Conservation (phyloP, 2,113 vertebrate species). For the Chaetops frenatus region DNA sequence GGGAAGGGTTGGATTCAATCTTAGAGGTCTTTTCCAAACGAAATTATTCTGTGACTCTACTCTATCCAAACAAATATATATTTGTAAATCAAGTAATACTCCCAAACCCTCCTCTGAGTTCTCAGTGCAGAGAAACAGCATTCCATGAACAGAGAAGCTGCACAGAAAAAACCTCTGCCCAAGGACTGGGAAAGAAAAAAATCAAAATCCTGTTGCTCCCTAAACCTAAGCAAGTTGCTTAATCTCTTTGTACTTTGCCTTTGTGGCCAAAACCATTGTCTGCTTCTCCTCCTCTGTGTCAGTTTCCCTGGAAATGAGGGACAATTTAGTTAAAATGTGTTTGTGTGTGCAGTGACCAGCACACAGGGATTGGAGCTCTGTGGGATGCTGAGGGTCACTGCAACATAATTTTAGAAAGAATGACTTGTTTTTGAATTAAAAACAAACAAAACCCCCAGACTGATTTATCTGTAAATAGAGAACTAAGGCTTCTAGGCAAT, state of each 20-base stretch:
- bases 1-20: neutral
- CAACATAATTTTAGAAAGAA: neutral
- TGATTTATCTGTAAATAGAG: neutral
- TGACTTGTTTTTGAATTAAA: neutral
- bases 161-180: neutral
- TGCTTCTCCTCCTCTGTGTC: neutral
- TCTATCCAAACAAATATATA: neutral
- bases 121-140: neutral
- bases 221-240: neutral
- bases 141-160: neutral
- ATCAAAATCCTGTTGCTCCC: neutral
- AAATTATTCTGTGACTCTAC: neutral
- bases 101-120: neutral
- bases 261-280: neutral
- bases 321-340: neutral
- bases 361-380: neutral
- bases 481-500: neutral
- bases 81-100: neutral
- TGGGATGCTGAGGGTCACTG: neutral
- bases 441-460: fast-evolving
- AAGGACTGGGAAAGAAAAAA: neutral
- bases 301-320: neutral
- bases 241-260: neutral
- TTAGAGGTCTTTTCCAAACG: neutral
- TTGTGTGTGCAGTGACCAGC: neutral